These are phyloP conservation scores for Megamerina dolium DNA, from an alignment of 2,888 invertebrate species.

Conservation along the genomic window DNA sequence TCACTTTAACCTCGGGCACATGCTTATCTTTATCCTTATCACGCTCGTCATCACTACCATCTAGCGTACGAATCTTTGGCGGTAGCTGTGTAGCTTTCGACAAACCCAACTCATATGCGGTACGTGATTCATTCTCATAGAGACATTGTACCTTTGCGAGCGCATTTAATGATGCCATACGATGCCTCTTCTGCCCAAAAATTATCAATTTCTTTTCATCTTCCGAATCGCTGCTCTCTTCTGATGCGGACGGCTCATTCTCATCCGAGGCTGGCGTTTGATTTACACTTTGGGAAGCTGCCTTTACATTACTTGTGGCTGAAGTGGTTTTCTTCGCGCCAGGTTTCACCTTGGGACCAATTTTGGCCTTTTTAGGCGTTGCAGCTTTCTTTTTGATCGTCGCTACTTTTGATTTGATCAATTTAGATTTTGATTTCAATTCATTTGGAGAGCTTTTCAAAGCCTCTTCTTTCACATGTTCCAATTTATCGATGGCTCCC, in stretches of 20 bases:
- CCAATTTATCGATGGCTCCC: too few species aligned
- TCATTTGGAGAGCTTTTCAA: neutral
- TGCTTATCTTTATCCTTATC: constrained; percentile 24
- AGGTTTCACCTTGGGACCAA: neutral
- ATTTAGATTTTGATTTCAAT: neutral
- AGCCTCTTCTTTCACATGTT: too few species aligned
- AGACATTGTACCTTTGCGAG: constrained; percentile 85
- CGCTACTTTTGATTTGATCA: constrained; percentile 5
- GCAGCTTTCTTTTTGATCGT: neutral
- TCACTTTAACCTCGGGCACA: constrained; percentile 12
- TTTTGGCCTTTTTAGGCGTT: neutral
- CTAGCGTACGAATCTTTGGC: constrained; percentile 47
- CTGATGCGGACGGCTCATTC: constrained; percentile 21
- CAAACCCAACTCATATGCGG: constrained; percentile 59
- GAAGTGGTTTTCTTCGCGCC: neutral
- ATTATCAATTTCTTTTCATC: constrained; percentile 42
- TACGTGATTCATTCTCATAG: constrained; percentile 80
- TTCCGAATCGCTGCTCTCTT: constrained; percentile 38
- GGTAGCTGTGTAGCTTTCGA: constrained; percentile 50
- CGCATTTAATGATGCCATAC: constrained; percentile 85
- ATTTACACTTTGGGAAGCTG: too few species aligned
- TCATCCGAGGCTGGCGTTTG: too few species aligned
- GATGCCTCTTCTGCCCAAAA: constrained; percentile 69
- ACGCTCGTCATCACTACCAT: constrained; percentile 52
- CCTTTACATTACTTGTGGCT: too few species aligned